Base-by-base conservation (phyloP, 2,797 vertebrate species). In the Serranus cabrilla region DNA sequence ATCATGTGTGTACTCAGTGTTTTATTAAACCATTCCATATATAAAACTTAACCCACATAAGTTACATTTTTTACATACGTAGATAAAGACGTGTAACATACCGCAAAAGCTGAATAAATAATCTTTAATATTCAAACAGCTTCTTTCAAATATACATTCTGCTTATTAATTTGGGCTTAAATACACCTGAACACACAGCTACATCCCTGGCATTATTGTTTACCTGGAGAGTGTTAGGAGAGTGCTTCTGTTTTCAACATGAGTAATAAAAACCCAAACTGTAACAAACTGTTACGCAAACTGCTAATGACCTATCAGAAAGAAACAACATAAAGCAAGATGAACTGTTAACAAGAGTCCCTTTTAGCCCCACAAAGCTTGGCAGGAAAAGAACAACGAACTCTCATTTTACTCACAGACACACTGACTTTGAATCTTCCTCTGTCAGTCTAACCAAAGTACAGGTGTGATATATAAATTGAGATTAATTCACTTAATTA, bases 21-120 rank as follows among this genome's bases (percentile, higher is more conserved):
- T 94, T 95, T 94, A 95, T 91, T 93, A 90, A 90, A 91, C 83
- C 76, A 74, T 85, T 87, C 71, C 68, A 85, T 87, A 89, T 93
- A 93, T 64, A 94, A 95, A 96, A 88, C 56, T 45, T 58, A 66
- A 81, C 34, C 71, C 68, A 75, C 77, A 87, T 80, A 88, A 81
- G 59, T 89, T 86, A 92, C 70, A 91, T 78, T 83, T 76, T 86
- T 75, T 84, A 87, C 67, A 87, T 85, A 84, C 68, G 71, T 50
- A 67, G 77, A 80, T 85, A 74, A 86, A 80, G 71, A 81, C 9
- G 65, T 80, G 87, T 83, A 89, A 93, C 85, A 83, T 78, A 57
- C 50, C 25, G 61, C 70, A 58, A 66, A 89, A 85, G 81, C 65
- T 78, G 72, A 87, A 91, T 91, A 93, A 91, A 92, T 92, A 82